Conservation (phyloP, 1,140 invertebrate genomes). For the Drosophila setifemur region DNA sequence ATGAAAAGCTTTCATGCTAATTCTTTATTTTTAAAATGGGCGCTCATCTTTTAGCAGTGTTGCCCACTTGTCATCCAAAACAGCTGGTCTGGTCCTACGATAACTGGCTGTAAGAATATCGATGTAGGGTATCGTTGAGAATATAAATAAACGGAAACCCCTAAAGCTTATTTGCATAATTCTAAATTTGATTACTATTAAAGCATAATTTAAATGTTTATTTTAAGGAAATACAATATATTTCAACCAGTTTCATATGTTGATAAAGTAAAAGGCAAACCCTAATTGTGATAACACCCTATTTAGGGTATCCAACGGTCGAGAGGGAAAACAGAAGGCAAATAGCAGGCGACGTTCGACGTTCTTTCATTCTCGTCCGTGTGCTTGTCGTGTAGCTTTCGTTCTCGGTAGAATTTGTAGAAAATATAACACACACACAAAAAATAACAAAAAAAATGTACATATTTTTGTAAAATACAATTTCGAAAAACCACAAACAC, state of each 20-base stretch:
- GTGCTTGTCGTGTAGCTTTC: slow-evolving; percentile 49
- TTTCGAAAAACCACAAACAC: slow-evolving; percentile 29
- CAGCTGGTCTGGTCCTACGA: slow-evolving; percentile 18
- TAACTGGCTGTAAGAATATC: not conserved
- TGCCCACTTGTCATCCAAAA: not conserved
- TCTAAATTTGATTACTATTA: not conserved
- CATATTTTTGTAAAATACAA: slow-evolving; percentile 46
- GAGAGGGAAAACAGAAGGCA: not conserved
- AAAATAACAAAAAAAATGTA: slow-evolving; percentile 62
- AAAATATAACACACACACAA: slow-evolving; percentile 58
- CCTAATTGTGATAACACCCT: no score
- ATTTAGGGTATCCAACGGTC: not conserved
- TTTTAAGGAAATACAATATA: no score
- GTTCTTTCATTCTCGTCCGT: slow-evolving; percentile 31
- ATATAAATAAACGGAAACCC: not conserved
- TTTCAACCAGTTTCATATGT: no score
- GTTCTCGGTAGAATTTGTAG: slow-evolving; percentile 67
- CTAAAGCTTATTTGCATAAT: no score
- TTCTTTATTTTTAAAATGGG: not conserved
- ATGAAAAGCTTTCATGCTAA: not conserved
- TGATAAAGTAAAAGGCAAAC: no score
- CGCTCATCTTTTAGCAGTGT: not conserved
- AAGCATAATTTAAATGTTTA: no score
- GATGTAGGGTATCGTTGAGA: not conserved
- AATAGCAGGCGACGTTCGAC: slow-evolving; percentile 31